phyloP scores from a whole-genome alignment of 2,113 vertebrate genomes.

The Rhinolophus sinicus region DNA sequence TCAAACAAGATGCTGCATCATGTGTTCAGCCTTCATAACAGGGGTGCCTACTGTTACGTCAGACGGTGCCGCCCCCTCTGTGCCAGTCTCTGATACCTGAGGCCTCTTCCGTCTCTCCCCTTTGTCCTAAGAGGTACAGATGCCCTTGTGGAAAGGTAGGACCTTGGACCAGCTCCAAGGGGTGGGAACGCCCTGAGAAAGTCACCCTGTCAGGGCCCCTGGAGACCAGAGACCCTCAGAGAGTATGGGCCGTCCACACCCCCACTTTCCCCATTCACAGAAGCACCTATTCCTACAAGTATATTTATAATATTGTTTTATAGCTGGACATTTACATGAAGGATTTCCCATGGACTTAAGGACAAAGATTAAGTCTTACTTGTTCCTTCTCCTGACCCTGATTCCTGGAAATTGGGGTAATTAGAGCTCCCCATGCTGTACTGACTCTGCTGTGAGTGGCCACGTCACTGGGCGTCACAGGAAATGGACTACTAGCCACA shows the following conservation, averaged over 20 bases:
- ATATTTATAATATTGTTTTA: background rate
- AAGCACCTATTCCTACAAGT: fast-evolving
- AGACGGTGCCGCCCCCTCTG: background rate
- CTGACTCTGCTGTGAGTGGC: no score
- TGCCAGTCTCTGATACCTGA: fast-evolving
- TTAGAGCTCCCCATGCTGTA: no score
- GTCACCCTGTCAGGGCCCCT: no score
- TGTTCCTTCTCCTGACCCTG: no score
- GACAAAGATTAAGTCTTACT: background rate
- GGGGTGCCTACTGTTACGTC: background rate
- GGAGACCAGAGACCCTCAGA: no score
- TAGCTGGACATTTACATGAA: background rate
- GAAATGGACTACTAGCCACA: no score
- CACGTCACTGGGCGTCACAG: no score
- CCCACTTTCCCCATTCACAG: background rate
- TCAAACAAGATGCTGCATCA: no score
- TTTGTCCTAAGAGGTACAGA: background rate
- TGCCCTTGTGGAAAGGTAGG: background rate
- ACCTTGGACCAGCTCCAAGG: background rate
- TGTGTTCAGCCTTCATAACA: background rate
- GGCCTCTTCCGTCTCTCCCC: no score
- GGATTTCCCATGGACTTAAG: background rate
- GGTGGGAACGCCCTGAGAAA: background rate
- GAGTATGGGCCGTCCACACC: background rate
- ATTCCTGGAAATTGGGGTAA: no score